These are phyloP conservation scores for Ypsolopha sequella DNA, from an alignment of 2,888 invertebrate species.

Conservation along the genomic window DNA sequence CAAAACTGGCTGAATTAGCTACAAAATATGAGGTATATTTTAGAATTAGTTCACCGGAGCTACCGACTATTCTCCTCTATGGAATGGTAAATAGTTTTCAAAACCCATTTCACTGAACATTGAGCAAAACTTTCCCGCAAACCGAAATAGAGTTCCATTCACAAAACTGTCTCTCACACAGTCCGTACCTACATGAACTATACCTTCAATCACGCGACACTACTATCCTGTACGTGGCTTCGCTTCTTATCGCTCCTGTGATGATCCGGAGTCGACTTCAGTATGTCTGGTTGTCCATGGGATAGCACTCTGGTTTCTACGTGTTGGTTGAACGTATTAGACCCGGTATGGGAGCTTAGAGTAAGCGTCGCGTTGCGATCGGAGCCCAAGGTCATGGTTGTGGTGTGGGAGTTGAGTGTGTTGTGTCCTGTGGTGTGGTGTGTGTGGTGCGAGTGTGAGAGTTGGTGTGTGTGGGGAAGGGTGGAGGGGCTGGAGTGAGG, in stretches of 20 bases:
- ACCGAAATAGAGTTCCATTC: neutral
- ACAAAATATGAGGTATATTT: constrained; percentile 64
- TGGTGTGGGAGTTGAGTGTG: constrained; percentile 72
- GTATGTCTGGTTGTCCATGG: constrained; percentile 82
- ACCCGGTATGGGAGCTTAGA: constrained; percentile 45
- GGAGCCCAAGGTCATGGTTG: constrained; percentile 51
- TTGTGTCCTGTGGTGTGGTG: constrained; percentile 58
- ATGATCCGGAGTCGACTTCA: constrained; percentile 90
- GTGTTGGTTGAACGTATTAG: constrained; percentile 33
- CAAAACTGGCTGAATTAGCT: constrained; percentile 34
- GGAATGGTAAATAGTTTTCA: constrained; percentile 24
- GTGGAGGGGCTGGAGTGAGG: constrained; percentile 62
- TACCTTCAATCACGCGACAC: constrained; percentile 49
- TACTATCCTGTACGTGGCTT: constrained; percentile 46
- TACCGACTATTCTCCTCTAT: constrained; percentile 19
- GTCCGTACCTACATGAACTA: neutral
- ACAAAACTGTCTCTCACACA: neutral
- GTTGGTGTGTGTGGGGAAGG: constrained; percentile 37
- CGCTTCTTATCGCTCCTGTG: constrained; percentile 63
- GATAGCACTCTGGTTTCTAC: constrained; percentile 35
- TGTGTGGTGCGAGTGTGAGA: constrained; percentile 30
- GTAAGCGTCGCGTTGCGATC: constrained; percentile 52
- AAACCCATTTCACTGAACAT: neutral
- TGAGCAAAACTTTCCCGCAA: neutral
- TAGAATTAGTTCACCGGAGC: constrained; percentile 20